A percentile compares a stretch with the other conserved stretches of the same genome.
phyloP scores from a whole-genome alignment of 2,113 vertebrate genomes.

The Nannobrachium achirus region DNA sequence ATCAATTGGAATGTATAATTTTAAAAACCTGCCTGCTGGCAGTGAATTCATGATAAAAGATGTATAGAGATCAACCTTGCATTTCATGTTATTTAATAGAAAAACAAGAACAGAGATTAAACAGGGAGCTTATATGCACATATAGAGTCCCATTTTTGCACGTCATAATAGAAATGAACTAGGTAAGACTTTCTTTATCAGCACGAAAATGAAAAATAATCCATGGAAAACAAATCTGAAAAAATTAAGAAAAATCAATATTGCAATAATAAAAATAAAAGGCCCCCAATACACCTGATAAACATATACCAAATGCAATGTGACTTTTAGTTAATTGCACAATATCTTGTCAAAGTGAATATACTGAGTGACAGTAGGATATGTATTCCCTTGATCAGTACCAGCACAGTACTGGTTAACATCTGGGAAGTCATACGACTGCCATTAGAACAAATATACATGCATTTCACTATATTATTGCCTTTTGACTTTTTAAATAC shows the following conservation, averaged over 20 bases:
- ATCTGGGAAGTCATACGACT: slow-evolving; percentile 47
- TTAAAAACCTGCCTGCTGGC: not conserved
- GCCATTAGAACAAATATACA: slow-evolving; percentile 74
- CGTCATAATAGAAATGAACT: slow-evolving; percentile 39
- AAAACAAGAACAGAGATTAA: slow-evolving; percentile 71
- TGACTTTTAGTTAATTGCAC: slow-evolving; percentile 66
- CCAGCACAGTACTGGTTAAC: slow-evolving; percentile 31
- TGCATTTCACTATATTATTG: slow-evolving; percentile 80
- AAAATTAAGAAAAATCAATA: slow-evolving; percentile 40
- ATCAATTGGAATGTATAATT: too few relatives aligned
- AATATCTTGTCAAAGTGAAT: slow-evolving; percentile 52
- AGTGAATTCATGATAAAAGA: slow-evolving; percentile 31
- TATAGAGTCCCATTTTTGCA: slow-evolving; percentile 54
- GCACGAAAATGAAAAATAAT: slow-evolving; percentile 31
- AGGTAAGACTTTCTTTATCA: slow-evolving; percentile 12
- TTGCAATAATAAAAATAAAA: slow-evolving; percentile 67
- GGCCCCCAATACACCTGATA: slow-evolving; percentile 45
- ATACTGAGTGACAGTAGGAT: slow-evolving; percentile 44
- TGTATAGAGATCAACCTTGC: slow-evolving; percentile 26
- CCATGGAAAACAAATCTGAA: slow-evolving; percentile 56
- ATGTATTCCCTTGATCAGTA: slow-evolving; percentile 46
- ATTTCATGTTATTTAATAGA: slow-evolving; percentile 70
- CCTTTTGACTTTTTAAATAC: slow-evolving; percentile 70
- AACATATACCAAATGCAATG: slow-evolving; percentile 63
- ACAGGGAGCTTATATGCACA: slow-evolving; percentile 52